A percentile compares a stretch with the other conserved stretches of the same genome.
phyloP scores from a whole-genome alignment of 2,113 vertebrate genomes.

The Chaetura pelagica region DNA sequence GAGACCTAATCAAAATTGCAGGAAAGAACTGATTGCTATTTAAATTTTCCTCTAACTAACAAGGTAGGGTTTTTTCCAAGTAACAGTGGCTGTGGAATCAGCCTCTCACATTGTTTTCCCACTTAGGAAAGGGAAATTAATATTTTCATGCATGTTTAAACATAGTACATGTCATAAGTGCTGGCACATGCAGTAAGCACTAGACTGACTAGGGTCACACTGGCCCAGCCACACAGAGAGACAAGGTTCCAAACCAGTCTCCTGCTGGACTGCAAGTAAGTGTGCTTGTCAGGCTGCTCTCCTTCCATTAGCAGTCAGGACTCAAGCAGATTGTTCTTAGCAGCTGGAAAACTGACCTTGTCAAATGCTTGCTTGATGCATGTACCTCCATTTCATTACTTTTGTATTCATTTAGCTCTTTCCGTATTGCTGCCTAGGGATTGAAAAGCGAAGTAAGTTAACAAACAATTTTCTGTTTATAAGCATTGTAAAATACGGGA shows the following conservation, averaged over 20 bases:
- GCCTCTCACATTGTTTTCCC: background rate
- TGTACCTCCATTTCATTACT: constrained; percentile 99
- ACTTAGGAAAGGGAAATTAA: background rate
- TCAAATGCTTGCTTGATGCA: constrained; percentile 96
- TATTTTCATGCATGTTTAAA: background rate
- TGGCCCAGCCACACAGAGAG: rapidly evolving
- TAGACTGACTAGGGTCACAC: no score
- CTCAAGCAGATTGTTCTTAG: background rate
- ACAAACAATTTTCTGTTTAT: background rate
- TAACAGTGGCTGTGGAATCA: background rate
- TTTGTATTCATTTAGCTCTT: constrained; percentile 98
- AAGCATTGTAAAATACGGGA: background rate
- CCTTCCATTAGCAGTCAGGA: background rate
- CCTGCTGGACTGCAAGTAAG: background rate
- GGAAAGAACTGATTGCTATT: background rate
- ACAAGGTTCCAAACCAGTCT: background rate
- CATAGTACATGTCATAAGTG: background rate
- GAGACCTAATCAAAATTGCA: background rate
- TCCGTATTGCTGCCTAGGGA: constrained; percentile 94
- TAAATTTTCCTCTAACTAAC: background rate
- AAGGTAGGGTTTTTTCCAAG: background rate
- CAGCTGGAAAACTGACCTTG: constrained; percentile 82
- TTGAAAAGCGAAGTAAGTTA: background rate
- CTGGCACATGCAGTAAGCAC: background rate
- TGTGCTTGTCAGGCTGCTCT: background rate